These are phyloP conservation scores for Gymnorhina tibicen DNA, from an alignment of 2,113 vertebrate genomes.

Conservation along the genomic window DNA sequence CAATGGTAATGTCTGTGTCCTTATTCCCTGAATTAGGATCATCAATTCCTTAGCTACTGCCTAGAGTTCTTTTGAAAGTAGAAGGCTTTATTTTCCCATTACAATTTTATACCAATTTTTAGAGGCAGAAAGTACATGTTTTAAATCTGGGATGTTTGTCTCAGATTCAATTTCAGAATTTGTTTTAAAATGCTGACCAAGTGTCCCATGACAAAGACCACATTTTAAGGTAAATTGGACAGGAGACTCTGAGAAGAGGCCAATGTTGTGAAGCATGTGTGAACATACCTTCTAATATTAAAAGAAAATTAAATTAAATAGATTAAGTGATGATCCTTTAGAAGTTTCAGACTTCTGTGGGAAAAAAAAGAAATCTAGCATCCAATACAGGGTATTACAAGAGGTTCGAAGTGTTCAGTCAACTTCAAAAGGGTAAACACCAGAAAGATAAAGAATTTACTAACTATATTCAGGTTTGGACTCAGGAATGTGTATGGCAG, in stretches of 20 bases:
- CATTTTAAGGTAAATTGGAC: neutral
- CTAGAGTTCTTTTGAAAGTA: neutral
- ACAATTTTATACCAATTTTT: conserved; percentile 29
- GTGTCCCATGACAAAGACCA: neutral
- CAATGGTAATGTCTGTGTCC: conserved; percentile 14
- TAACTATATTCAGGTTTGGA: neutral
- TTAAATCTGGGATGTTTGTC: neutral
- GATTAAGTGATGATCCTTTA: neutral
- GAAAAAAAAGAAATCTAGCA: neutral
- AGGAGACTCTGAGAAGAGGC: neutral
- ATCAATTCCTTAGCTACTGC: conserved; percentile 52
- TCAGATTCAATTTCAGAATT: neutral
- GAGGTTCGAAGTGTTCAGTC: neutral
- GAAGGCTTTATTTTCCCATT: conserved; percentile 24
- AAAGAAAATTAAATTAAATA: neutral
- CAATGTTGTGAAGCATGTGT: neutral
- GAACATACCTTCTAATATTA: neutral
- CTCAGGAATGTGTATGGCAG: neutral
- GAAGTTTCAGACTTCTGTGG: neutral
- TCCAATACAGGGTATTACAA: neutral
- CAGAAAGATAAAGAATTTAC: neutral
- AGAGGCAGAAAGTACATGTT: neutral
- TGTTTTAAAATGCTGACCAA: neutral
- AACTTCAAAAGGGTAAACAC: neutral
- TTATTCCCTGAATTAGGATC: conserved; percentile 59